phyloP scores from a whole-genome alignment of 2,113 vertebrate species.

The Xenopus borealis region DNA sequence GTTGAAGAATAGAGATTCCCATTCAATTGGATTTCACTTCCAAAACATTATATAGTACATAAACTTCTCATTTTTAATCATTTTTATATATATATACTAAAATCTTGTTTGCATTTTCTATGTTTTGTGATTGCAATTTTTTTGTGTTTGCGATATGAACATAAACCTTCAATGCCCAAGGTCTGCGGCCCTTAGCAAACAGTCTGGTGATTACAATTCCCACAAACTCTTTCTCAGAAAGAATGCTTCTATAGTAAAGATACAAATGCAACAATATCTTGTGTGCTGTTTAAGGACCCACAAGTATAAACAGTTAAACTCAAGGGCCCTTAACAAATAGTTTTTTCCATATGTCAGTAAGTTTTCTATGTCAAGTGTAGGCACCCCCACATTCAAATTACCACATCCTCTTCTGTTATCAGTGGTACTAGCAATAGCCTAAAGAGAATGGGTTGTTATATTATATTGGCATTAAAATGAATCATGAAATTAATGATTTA shows the following conservation, averaged over 20 bases:
- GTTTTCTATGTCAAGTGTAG: background rate
- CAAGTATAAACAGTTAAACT: background rate
- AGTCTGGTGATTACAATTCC: slow-evolving; percentile 80
- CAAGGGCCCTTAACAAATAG: background rate
- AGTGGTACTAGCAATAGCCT: background rate
- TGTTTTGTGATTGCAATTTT: slow-evolving; percentile 12
- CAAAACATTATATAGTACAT: background rate
- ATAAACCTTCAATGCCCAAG: slow-evolving; percentile 95
- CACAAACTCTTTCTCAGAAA: slow-evolving; percentile 74
- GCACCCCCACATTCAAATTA: too few relatives aligned
- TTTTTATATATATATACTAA: slow-evolving; percentile 46
- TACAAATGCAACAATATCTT: too few relatives aligned
- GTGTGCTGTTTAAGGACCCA: background rate
- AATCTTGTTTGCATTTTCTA: slow-evolving; percentile 50
- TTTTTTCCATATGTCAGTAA: background rate
- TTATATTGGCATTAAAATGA: background rate
- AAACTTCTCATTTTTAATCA: slow-evolving; percentile 65
- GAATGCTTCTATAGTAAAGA: slow-evolving; percentile 61
- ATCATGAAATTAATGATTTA: background rate
- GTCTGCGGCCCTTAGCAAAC: slow-evolving; percentile 96
- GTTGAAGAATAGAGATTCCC: too few relatives aligned
- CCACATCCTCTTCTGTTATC: background rate
- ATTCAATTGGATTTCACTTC: background rate
- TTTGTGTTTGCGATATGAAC: slow-evolving; percentile 49
- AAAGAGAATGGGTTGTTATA: background rate